Conservation (phyloP, 2,797 vertebrate species). For the Macropus fuliginosus region DNA sequence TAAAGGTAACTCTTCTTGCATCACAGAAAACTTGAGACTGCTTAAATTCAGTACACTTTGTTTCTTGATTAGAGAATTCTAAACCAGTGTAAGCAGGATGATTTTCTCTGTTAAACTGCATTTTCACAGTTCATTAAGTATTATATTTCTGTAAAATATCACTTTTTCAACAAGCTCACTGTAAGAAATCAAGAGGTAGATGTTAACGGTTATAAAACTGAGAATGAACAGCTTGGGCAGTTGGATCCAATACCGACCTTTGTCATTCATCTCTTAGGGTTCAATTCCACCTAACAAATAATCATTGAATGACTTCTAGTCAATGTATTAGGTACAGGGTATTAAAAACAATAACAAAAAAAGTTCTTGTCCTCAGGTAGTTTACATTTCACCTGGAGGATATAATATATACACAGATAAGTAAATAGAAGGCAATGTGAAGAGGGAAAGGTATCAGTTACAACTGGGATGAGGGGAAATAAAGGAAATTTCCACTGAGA, state of each 20-base stretch:
- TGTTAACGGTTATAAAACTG: not conserved
- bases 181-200: not conserved
- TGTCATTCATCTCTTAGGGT: not conserved
- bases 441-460: not conserved
- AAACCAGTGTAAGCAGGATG: not conserved
- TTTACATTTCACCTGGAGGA: not conserved
- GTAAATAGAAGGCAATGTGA: not conserved
- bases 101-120: not conserved
- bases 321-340: not conserved
- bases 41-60: not conserved
- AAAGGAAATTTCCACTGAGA: not conserved
- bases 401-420: not conserved
- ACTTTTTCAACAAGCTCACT: not conserved
- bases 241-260: not conserved
- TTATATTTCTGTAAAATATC: not conserved
- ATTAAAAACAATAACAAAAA: not conserved
- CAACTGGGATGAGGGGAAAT: not conserved
- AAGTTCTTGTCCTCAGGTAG: not conserved
- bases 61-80: not conserved
- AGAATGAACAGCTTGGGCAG: not conserved
- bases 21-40: not conserved
- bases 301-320: not conserved
- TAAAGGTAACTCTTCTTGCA: not conserved
- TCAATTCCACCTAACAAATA: not conserved
- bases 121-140: slow-evolving; percentile 21